Evolutionary conservation across 1,140 invertebrate species (phyloP).

Genomic region (Colletes latitarsis): DNA sequence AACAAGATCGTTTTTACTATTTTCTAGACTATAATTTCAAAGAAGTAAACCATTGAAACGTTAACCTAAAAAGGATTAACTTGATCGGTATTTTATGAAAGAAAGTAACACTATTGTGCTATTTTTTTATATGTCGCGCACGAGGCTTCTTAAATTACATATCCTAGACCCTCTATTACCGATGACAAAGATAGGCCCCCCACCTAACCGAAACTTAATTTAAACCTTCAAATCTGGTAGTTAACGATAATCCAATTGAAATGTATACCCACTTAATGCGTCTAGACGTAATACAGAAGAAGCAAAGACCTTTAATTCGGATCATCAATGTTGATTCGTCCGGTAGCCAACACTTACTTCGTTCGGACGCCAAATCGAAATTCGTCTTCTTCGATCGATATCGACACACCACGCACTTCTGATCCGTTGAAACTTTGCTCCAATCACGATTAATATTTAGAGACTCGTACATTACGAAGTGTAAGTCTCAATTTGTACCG

Average conservation of each 20-base stretch:
- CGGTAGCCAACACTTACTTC: not conserved
- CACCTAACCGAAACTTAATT: not conserved
- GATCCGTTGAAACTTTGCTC: too few species aligned
- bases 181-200: not conserved
- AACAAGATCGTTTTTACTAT: not conserved
- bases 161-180: not conserved
- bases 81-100: too few species aligned
- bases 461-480: too few species aligned
- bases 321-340: not conserved
- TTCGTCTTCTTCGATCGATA: not conserved
- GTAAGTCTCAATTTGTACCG: too few species aligned
- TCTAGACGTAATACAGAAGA: not conserved
- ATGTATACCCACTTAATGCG: not conserved
- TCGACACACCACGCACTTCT: not conserved
- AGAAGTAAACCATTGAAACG: not conserved
- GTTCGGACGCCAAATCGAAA: not conserved
- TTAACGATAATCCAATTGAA: not conserved
- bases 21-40: too few species aligned
- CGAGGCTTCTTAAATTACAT: not conserved
- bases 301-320: constrained; percentile 6
- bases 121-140: not conserved
- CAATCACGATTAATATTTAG: too few species aligned
- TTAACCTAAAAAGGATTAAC: not conserved
- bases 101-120: too few species aligned
- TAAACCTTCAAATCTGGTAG: not conserved